These are phyloP conservation scores for Amblyopsis rosae DNA, from an alignment of 2,113 vertebrate genomes.

Conservation along the genomic window DNA sequence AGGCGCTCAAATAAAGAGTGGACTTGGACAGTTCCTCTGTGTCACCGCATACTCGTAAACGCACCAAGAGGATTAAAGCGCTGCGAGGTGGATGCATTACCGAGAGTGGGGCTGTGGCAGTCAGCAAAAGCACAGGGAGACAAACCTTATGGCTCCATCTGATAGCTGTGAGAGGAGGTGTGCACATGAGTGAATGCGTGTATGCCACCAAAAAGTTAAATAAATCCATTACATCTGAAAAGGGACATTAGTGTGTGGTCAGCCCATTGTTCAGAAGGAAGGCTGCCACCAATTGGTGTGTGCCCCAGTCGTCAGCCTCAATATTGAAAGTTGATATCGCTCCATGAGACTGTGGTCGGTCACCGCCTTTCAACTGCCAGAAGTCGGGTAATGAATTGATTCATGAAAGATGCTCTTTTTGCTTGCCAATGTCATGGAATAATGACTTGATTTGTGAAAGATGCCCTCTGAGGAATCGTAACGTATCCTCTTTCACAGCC, in stretches of 20 bases:
- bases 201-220: conserved; percentile 30
- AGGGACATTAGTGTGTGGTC: conserved; percentile 31
- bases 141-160: conserved; percentile 45
- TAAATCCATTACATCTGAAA: conserved; percentile 41
- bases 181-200: conserved; percentile 19
- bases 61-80: conserved; percentile 43
- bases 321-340: conserved; percentile 68
- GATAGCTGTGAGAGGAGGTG: conserved; percentile 44
- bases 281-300: conserved; percentile 50
- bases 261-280: conserved; percentile 44
- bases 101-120: conserved; percentile 36
- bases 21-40: neutral
- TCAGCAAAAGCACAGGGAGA: conserved; percentile 27
- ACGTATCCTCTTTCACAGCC: conserved; percentile 63
- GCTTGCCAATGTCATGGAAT: conserved; percentile 54
- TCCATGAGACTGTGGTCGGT: conserved; percentile 64
- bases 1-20: neutral
- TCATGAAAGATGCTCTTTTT: conserved; percentile 63
- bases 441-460: conserved; percentile 76
- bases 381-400: conserved; percentile 69
- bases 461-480: conserved; percentile 48
- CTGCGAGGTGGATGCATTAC: conserved; percentile 51
- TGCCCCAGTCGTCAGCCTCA: conserved; percentile 48
- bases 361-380: conserved; percentile 65
- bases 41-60: neutral